Evolutionary conservation across 2,113 vertebrate genomes (phyloP), one percentile per base, ranked within the genome.

Genomic region (Sorex fumeus): DNA sequence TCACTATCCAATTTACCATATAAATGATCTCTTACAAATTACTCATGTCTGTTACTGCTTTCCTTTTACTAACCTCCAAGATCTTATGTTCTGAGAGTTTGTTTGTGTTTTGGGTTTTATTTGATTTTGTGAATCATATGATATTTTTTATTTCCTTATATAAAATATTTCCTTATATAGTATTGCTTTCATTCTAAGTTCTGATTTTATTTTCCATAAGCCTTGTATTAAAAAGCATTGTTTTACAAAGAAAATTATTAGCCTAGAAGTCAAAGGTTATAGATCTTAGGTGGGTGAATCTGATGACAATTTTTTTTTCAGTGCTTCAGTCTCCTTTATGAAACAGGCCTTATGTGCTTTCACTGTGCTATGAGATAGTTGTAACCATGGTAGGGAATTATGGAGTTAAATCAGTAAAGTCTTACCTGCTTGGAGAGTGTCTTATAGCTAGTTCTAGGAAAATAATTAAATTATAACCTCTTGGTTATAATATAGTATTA

Each of bases 121-220:
- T 69, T 69, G 25, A 2, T 10, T 40, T n/a, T 69, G 13, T 15
- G 11, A 67, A n/a, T n/a, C 27, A 66, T n/a, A 67, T 32, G 30
- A 15, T 32, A 69, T 32, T 69, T 89, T 50, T 50, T 50, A 50
- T 50, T 50, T 50, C 40, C 7, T 40, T 40, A 40, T 40, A 40
- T 40, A 40, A 40, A 40, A 40, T 40, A 53, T 53, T 72, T 89
- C 10, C 81, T 80, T 93, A 53, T 70, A 69, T n/a, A 77, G 6
- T 62, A 67, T 86, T 91, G 57, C 82, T 83, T 96, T 88, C 32
- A 69, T 84, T 82, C 32, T 88, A 74, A 91, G 85, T 93, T 93
- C 30, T 92, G 3, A 70, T 91, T 83, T 67, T 72, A 88, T 30
- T 21, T 87, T 28, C 16, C 34, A 60, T 18, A 75, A 32, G 1